Evolutionary conservation across 2,113 vertebrate species (phyloP).

Genomic region (Turdus rufiventris): DNA sequence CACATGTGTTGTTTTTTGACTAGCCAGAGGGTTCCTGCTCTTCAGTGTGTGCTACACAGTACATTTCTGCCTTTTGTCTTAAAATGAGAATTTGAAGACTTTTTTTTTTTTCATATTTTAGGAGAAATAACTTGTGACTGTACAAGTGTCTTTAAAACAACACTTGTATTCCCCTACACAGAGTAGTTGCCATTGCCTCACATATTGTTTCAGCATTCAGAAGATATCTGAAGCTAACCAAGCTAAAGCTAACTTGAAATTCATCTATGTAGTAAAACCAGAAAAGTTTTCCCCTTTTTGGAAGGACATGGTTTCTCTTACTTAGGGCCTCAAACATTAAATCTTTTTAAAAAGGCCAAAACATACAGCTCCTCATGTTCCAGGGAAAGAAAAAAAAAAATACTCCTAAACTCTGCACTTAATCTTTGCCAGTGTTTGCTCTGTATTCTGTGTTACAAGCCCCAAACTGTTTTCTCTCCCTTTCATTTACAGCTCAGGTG

Average conservation of each 20-base stretch:
- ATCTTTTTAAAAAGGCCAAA: constrained; percentile 13
- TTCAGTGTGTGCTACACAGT: background rate
- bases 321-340: background rate
- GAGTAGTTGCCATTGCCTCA: background rate
- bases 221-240: background rate
- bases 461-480: background rate
- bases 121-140: background rate
- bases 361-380: background rate
- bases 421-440: background rate
- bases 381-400: background rate
- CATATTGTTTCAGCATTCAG: background rate
- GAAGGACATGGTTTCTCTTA: background rate
- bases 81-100: background rate
- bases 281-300: background rate
- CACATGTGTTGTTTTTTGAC: background rate
- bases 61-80: background rate
- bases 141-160: background rate
- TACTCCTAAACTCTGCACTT: background rate
- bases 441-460: background rate
- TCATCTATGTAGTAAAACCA: background rate
- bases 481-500: background rate
- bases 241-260: background rate
- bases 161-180: background rate
- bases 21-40: background rate
- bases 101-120: background rate